These are phyloP conservation scores for Sardina pilchardus DNA, from an alignment of 2,113 vertebrate genomes.

Conservation along the genomic window DNA sequence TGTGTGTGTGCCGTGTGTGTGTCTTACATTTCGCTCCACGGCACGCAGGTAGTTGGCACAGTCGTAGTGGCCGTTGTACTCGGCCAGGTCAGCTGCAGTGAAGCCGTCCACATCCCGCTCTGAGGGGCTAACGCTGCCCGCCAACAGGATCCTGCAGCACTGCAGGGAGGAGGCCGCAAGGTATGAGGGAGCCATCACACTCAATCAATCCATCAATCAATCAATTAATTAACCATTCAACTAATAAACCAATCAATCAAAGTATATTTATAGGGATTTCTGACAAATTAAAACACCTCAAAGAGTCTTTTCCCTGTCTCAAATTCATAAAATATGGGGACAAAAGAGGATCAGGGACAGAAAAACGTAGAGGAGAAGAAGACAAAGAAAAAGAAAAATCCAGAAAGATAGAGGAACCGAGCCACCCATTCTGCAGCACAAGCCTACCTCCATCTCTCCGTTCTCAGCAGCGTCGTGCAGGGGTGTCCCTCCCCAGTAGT, in stretches of 20 bases:
- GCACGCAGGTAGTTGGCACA: slow-evolving; percentile 76
- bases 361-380: not conserved
- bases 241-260: too few species aligned
- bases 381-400: too few species aligned
- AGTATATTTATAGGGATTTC: not conserved
- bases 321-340: too few species aligned
- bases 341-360: too few species aligned
- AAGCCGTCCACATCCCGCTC: slow-evolving; percentile 77
- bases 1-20: not conserved
- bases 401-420: not conserved
- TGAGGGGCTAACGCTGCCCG: slow-evolving; percentile 64
- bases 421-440: too few species aligned
- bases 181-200: too few species aligned
- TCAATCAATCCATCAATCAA: not conserved
- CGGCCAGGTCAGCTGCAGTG: slow-evolving; percentile 76
- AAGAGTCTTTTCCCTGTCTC: not conserved
- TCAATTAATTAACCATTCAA: not conserved
- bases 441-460: slow-evolving; percentile 77
- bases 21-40: slow-evolving; percentile 70
- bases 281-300: not conserved
- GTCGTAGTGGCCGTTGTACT: slow-evolving; percentile 78
- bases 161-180: slow-evolving; percentile 45
- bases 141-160: slow-evolving; percentile 80
- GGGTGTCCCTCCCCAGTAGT: slow-evolving; percentile 82
- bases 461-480: slow-evolving; percentile 85